Percentiles rank a stretch among this genome's conserved stretches.
phyloP scores from a whole-genome alignment of 2,888 invertebrate genomes.

The Nymphalis urticae region DNA sequence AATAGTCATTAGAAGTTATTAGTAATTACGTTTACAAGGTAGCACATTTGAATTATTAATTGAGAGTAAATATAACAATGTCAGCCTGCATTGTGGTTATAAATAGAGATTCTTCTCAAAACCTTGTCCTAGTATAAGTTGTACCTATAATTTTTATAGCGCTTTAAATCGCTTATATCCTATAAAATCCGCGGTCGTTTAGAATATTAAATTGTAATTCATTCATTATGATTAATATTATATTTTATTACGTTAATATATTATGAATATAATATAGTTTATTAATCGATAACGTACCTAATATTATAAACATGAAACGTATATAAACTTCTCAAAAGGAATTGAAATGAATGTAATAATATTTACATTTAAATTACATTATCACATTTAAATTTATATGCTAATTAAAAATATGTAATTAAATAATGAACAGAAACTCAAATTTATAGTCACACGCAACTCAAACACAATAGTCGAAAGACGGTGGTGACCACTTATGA shows the following conservation, averaged over 20 bases:
- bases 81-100: conserved; percentile 17
- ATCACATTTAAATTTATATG: too few species aligned
- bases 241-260: background rate
- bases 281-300: too few species aligned
- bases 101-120: background rate
- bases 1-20: background rate
- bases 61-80: conserved; percentile 12
- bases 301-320: too few species aligned
- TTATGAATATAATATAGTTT: background rate
- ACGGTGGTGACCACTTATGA: too few species aligned
- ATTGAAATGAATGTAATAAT: too few species aligned
- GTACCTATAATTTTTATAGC: conserved; percentile 4
- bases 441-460: too few species aligned
- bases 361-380: too few species aligned
- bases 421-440: too few species aligned
- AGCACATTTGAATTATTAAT: conserved; percentile 15
- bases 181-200: conserved; percentile 5
- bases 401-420: too few species aligned
- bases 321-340: too few species aligned
- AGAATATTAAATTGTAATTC: background rate
- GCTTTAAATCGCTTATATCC: background rate
- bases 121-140: conserved; percentile 17
- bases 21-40: conserved; percentile 1
- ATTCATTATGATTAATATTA: background rate
- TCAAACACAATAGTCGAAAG: too few species aligned